Conservation (phyloP, 2,888 invertebrate genomes). For the Buathra laborator region DNA sequence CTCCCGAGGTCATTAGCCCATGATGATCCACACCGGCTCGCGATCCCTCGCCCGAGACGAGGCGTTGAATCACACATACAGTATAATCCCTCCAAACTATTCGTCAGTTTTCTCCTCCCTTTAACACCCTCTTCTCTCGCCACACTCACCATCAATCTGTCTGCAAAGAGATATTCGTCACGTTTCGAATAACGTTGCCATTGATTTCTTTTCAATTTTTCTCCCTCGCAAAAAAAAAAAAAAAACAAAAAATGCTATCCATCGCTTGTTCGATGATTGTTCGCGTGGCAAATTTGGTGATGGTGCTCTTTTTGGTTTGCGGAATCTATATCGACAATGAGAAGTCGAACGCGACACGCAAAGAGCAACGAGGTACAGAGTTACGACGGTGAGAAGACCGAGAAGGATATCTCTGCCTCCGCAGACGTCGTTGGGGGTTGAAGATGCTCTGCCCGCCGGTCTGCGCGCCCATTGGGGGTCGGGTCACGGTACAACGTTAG, state of each 20-base stretch:
- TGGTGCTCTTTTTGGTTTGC: conserved; percentile 42
- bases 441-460: neutral
- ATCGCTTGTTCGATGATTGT: neutral
- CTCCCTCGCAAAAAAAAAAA: neutral
- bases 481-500: conserved; percentile 1
- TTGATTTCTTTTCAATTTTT: conserved; percentile 17
- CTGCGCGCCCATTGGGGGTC: neutral
- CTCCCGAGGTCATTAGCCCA: conserved; percentile 75
- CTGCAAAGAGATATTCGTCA: conserved; percentile 1
- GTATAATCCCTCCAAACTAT: conserved; percentile 21
- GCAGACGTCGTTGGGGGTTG: conserved; percentile 25
- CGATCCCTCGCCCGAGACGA: conserved; percentile 63
- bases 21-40: conserved; percentile 73
- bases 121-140: neutral
- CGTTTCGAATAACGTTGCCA: neutral
- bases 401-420: neutral
- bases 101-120: conserved; percentile 36
- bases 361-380: neutral
- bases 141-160: conserved; percentile 54
- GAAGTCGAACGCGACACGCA: neutral
- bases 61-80: conserved; percentile 52
- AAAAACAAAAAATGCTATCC: neutral
- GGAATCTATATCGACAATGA: conserved; percentile 18
- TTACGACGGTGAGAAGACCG: neutral
- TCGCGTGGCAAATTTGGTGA: conserved; percentile 23